These are phyloP conservation scores for Phrynocephalus forsythii DNA, from an alignment of 2,797 vertebrate species.

Conservation along the genomic window DNA sequence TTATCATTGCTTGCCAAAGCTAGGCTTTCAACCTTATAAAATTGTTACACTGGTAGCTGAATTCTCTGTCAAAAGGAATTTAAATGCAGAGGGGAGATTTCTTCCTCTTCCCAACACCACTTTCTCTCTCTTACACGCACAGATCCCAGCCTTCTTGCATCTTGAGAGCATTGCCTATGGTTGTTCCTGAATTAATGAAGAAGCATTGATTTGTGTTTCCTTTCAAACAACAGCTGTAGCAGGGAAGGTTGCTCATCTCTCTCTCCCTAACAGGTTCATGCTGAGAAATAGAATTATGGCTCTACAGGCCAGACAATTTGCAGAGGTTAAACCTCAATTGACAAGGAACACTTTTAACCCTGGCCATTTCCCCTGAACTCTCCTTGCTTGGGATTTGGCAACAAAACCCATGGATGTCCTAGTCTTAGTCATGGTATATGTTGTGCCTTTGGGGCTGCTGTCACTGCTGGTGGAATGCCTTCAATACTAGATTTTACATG, in stretches of 20 bases:
- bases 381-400: conserved; percentile 4
- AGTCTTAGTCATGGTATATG: neutral
- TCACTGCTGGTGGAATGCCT: neutral
- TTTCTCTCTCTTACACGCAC: neutral
- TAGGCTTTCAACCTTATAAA: too few species aligned
- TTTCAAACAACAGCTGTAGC: conserved; percentile 49
- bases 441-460: neutral
- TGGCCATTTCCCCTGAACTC: conserved; percentile 16
- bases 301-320: conserved; percentile 23
- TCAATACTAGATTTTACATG: neutral
- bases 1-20: too few species aligned
- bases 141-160: conserved; percentile 43
- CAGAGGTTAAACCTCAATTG: conserved; percentile 3
- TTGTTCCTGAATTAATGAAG: conserved; percentile 71
- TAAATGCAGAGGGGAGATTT: conserved; percentile 57
- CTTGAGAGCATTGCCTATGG: conserved; percentile 58
- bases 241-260: neutral
- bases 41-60: too few species aligned
- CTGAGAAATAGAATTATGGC: neutral
- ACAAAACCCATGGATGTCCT: conserved; percentile 6
- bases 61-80: too few species aligned
- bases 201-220: conserved; percentile 54
- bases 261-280: conserved; percentile 42
- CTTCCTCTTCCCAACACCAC: conserved; percentile 32
- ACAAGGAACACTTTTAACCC: conserved; percentile 3